A percentile compares a stretch with the other conserved stretches of the same genome.
Evolutionary conservation across 64 coral and sea anemone genomes (phyloP).

Genomic region (Pachyseris speciosa): DNA sequence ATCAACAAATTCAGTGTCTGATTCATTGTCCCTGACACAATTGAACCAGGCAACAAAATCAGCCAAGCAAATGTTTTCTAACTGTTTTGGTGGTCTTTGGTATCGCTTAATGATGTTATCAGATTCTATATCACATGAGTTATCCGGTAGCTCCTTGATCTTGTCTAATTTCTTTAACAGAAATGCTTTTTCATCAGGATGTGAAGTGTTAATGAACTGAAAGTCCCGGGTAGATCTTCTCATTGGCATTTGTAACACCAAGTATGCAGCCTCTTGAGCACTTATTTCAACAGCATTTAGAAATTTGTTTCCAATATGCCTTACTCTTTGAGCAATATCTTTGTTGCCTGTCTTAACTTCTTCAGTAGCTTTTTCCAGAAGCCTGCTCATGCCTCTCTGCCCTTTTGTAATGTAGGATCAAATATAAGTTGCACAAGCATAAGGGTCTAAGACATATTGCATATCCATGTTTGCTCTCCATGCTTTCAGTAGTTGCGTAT

Average conservation of each 20-base stretch:
- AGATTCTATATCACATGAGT: conserved; percentile 74
- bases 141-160: conserved; percentile 73
- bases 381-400: conserved; percentile 41
- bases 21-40: background rate
- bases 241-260: conserved; percentile 57
- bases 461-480: no score
- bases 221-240: conserved; percentile 39
- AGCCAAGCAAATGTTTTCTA: no score
- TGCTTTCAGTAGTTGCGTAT: conserved; percentile 11
- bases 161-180: conserved; percentile 68
- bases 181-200: conserved; percentile 67
- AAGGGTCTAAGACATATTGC: no score
- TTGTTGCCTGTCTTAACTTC: background rate
- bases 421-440: no score
- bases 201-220: conserved; percentile 69
- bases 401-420: conserved; percentile 33
- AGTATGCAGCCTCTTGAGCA: conserved; percentile 73
- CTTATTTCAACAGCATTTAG: conserved; percentile 72
- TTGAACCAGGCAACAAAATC: no score
- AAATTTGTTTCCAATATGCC: conserved; percentile 56
- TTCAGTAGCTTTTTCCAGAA: conserved; percentile 49
- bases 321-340: background rate
- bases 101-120: no score
- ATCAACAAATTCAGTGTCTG: no score
- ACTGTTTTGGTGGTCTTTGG: no score